These are phyloP conservation scores for Catocala nupta DNA, from an alignment of 2,888 invertebrate species.

Conservation along the genomic window DNA sequence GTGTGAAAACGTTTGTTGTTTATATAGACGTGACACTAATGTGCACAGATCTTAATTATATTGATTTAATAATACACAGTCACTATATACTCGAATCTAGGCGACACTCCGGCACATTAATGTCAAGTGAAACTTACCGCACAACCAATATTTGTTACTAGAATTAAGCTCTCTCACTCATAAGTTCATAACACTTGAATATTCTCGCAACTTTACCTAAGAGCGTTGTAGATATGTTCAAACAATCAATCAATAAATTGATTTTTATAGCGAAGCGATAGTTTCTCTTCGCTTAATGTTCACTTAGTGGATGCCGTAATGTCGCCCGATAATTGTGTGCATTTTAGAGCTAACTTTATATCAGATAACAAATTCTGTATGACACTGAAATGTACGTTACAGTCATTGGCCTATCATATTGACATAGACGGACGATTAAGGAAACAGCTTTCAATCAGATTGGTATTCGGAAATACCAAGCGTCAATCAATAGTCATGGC, in stretches of 20 bases:
- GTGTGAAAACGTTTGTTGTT: conserved; percentile 35
- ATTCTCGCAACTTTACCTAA: conserved; percentile 7
- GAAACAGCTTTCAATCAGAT: conserved; percentile 24
- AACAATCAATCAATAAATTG: conserved; percentile 43
- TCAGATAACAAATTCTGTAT: conserved; percentile 43
- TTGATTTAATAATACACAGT: conserved; percentile 35
- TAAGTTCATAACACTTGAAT: conserved; percentile 17
- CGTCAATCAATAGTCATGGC: conserved; percentile 41
- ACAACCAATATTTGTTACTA: conserved; percentile 54
- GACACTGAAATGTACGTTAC: conserved; percentile 38
- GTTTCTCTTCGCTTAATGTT: conserved; percentile 11
- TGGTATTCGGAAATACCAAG: conserved; percentile 23
- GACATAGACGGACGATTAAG: conserved; percentile 31
- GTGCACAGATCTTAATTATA: conserved; percentile 3
- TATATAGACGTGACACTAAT: conserved; percentile 2
- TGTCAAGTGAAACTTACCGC: conserved; percentile 38
- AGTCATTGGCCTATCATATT: conserved; percentile 38
- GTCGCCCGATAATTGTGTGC: conserved; percentile 34
- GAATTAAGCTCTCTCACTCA: conserved; percentile 45
- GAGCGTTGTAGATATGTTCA: conserved; percentile 4
- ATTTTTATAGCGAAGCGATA: conserved; percentile 37
- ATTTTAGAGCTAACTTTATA: conserved; percentile 32
- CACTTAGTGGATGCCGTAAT: conserved; percentile 33
- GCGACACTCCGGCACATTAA: conserved; percentile 45
- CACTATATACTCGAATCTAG: conserved; percentile 30